These are phyloP conservation scores for Neosalanx taihuensis DNA, from an alignment of 2,797 vertebrate genomes.

Conservation along the genomic window DNA sequence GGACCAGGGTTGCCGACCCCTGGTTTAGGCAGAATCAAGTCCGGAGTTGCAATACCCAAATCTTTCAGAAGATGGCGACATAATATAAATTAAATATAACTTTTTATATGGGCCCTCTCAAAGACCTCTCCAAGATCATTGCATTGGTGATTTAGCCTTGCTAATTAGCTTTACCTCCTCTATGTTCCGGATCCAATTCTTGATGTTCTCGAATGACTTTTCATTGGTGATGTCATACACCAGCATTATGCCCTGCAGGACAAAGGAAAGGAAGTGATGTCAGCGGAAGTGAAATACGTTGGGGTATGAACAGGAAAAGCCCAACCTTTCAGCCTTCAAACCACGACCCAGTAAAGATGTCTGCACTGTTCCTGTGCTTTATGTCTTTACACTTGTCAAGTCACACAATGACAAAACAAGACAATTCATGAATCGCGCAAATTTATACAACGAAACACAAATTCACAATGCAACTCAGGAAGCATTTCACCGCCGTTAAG, in stretches of 20 bases:
- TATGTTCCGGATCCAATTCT: conserved; percentile 98
- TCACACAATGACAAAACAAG: too few relatives aligned
- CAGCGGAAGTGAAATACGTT: conserved; percentile 34
- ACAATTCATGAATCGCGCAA: too few relatives aligned
- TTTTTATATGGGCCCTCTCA: not conserved
- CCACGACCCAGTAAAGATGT: conserved; percentile 3
- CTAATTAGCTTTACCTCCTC: conserved; percentile 79
- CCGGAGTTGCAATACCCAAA: not conserved
- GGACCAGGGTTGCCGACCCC: too few relatives aligned
- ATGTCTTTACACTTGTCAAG: too few relatives aligned
- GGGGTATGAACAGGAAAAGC: conserved; percentile 25
- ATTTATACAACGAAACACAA: too few relatives aligned
- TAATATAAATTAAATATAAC: too few relatives aligned
- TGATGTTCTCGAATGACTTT: conserved; percentile 97
- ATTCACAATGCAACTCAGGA: too few relatives aligned
- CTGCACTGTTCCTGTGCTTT: too few relatives aligned
- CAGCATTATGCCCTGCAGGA: conserved; percentile 90
- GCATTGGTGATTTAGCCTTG: not conserved
- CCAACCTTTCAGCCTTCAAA: conserved; percentile 20
- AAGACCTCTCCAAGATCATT: not conserved
- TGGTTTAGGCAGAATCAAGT: too few relatives aligned
- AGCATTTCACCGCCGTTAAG: not conserved
- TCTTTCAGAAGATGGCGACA: conserved; percentile 11
- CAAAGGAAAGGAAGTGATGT: conserved; percentile 40
- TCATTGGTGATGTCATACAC: conserved; percentile 97